phyloP scores from a whole-genome alignment of 2,888 invertebrate species.

The Petrolisthes manimaculis region DNA sequence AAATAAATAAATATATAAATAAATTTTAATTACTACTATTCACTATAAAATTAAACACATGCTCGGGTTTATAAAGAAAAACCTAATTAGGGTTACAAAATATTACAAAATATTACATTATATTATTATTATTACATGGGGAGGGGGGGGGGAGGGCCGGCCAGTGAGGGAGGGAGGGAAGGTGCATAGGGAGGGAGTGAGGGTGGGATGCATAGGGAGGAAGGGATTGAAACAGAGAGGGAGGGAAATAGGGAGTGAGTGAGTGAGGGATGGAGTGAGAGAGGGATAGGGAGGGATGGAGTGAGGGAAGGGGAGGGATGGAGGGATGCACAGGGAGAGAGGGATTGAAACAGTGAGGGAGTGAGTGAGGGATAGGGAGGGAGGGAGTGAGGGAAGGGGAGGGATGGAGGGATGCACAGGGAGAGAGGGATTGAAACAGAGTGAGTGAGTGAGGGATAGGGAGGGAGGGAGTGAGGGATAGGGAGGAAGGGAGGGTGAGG shows the following conservation, averaged over 20 bases:
- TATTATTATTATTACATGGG: not conserved
- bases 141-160: not conserved
- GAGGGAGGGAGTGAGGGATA: not conserved
- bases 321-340: not conserved
- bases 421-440: conserved; percentile 24
- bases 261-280: not conserved
- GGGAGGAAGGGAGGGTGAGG: not conserved
- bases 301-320: not conserved
- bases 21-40: no score
- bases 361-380: conserved; percentile 25
- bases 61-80: no score
- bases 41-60: no score
- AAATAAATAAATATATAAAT: no score
- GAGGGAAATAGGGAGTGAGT: not conserved
- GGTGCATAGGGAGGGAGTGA: not conserved
- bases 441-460: conserved; percentile 10
- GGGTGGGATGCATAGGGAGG: not conserved
- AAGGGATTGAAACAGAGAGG: no score
- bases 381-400: conserved; percentile 24
- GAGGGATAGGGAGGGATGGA: not conserved
- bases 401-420: conserved; percentile 22
- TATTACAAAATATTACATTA: no score
- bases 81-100: no score
- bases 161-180: not conserved
- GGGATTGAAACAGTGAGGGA: not conserved